Percentiles rank a stretch among this genome's conserved stretches.
phyloP scores from a whole-genome alignment of 2,113 vertebrate species.

The Psephotus haematonotus region DNA sequence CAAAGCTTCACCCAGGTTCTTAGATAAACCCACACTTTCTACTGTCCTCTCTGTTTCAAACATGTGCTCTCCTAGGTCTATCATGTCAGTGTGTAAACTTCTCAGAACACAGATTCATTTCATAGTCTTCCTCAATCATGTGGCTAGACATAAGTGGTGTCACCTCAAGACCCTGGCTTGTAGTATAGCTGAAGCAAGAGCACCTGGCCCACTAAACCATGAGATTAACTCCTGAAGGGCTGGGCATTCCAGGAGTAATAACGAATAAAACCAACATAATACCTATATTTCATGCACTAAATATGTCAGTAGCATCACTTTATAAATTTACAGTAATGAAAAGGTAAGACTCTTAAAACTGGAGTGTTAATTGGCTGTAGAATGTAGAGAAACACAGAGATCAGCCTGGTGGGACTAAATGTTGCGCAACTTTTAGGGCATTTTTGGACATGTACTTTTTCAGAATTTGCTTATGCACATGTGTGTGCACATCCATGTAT shows the following conservation, averaged over 20 bases:
- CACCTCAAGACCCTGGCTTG: not conserved
- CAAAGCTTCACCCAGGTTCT: not conserved
- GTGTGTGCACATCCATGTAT: not conserved
- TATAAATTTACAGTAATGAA: not conserved
- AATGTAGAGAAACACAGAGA: not conserved
- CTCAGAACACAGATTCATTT: rapidly evolving
- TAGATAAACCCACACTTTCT: not conserved
- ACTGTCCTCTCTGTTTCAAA: not conserved
- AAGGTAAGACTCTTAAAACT: not conserved
- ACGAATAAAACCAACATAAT: not conserved
- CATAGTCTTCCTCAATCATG: not conserved
- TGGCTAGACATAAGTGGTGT: not conserved
- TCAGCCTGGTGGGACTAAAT: not conserved
- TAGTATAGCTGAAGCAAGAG: not conserved
- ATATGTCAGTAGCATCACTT: not conserved
- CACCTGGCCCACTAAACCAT: not conserved
- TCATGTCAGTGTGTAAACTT: not conserved
- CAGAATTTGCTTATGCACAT: not conserved
- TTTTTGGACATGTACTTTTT: not conserved
- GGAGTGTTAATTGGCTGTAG: not conserved
- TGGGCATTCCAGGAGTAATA: not conserved
- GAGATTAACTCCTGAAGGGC: not conserved
- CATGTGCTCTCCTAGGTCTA: not conserved
- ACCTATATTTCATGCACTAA: not conserved
- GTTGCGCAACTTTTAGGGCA: not conserved